Evolutionary conservation across 2,113 vertebrate genomes (phyloP), one percentile per base, ranked within the genome.

Genomic region (Anser brachyrhynchus): DNA sequence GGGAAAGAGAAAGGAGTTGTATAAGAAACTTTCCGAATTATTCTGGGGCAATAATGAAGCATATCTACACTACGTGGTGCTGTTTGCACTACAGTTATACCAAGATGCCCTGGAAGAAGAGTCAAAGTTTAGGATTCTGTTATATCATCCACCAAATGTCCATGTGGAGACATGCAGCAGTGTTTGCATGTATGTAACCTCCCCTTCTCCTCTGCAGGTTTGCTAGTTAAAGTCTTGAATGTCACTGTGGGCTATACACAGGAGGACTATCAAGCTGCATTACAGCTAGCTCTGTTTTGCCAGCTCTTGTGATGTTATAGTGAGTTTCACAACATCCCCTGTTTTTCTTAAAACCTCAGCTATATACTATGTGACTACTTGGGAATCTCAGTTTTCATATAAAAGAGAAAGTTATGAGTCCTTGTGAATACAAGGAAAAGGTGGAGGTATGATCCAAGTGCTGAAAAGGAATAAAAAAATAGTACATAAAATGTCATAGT

Each of bases 161-260:
- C n/a, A 66, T 0, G 0, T 13, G 46, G 41, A 84, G 31, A 62
- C 3, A 10, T 11, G 59, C 3, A 49, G 11, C 18, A 41, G 14
- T n/a, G 9, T 52, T 85, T 70, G 65, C 5, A 44, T 7, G 35
- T 6, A 51, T 0, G 1, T 55, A 83, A 58, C 14, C 19, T 73
- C 8, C 51, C 75, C 35, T 57, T 10, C 75, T 39, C 8, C 61
- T 61, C 46, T 75, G 73, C 18, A 92, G 46, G 62, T 44, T 29
- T 43, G 5, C 57, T 39, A 58, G 43, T 23, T 54, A 64, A 89
- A 75, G 33, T 39, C 70, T 55, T 74, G 55, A 75, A 69, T 44
- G 19, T 70, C 49, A 73, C 17, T 65, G 61, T 35, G 39, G 43
- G 17, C 31, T 72, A 16, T n/a, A 28, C 61, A 87, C 12, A 66